Evolutionary conservation across 2,113 vertebrate genomes (phyloP).

Genomic region (Eubucco bourcierii): DNA sequence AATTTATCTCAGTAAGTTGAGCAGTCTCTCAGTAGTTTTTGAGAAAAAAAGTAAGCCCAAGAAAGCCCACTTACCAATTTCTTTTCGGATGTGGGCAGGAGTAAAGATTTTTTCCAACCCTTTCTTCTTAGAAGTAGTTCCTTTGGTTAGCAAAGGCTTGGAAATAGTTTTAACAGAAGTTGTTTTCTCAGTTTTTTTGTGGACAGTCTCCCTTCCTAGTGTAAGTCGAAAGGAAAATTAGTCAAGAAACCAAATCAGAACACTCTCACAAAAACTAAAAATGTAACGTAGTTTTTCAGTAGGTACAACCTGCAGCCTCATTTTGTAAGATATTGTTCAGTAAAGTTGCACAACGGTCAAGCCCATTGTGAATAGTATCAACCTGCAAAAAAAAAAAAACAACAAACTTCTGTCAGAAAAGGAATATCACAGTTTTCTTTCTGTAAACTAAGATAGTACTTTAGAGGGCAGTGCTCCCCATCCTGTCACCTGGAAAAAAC

Average conservation of each 20-base stretch:
- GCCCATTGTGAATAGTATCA: constrained; percentile 73
- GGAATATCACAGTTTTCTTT: not conserved
- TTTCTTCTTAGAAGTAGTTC: constrained; percentile 70
- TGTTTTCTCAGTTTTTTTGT: constrained; percentile 49
- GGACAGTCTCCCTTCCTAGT: constrained; percentile 56
- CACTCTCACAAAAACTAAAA: not conserved
- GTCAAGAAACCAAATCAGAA: constrained; percentile 3
- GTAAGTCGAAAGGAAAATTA: constrained; percentile 31
- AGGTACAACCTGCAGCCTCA: constrained; percentile 76
- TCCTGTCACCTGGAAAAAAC: not conserved
- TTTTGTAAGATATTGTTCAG: constrained; percentile 82
- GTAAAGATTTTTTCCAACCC: constrained; percentile 57
- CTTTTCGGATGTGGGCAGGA: constrained; percentile 61
- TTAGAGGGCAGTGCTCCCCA: not conserved
- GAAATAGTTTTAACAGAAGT: constrained; percentile 41
- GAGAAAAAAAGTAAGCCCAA: not conserved
- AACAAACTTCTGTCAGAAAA: constrained; percentile 2
- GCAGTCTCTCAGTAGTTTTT: not conserved
- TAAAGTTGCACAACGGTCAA: constrained; percentile 88
- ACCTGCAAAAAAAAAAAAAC: constrained; percentile 74
- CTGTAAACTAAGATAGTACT: not conserved
- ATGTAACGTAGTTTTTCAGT: not conserved
- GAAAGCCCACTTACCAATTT: constrained; percentile 68
- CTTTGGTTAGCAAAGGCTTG: constrained; percentile 62
- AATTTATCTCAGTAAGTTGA: not conserved